Base-by-base conservation (phyloP, 2,797 vertebrate genomes). In the Vireo griseus region DNA sequence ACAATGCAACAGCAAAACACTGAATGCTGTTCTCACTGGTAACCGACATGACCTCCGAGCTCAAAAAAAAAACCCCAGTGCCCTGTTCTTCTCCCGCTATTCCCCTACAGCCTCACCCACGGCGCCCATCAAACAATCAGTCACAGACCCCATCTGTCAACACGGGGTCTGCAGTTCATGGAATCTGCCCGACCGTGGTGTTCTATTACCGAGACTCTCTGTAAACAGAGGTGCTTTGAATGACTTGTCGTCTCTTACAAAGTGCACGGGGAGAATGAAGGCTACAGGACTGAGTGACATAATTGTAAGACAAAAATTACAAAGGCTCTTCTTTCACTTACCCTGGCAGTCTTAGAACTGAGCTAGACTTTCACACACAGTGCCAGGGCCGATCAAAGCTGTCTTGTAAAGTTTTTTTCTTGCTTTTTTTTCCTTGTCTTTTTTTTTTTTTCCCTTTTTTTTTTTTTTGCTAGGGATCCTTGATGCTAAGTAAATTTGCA, bases 201-300 rank as follows among this genome's bases (percentile, higher is more conserved):
- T 92, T 77, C 77, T 91, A 33, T 96, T 96, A 93, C 94, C 44
- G 84, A 95, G 94, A 4, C 80, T 94, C 94, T 92, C 91, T 90
- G 84, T 93, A 97, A 95, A 94, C 88, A 96, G 95, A 94, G 68
- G 82, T 77, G 82, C 82, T 96, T 91, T 95, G 96, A 96, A 92
- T 93, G 94, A 95, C 90, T 97, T 88, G 86, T 86, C 39, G 5
- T 95, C 95, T 96, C 94, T 90, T 95, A 95, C 94, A 89, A 92
- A 92, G 71, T 93, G 95, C 83, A 57, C 2, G 0, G 73, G 69
- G 39, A 94, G 94, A 97, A 93, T 88, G 92, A 81, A 95, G 87
- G 93, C 91, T 92, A 42, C 20, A 13, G 68, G 84, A 88, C 73
- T 93, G 91, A 95, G 89, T 92, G 95, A 91, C 94, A 82, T 88